Percentiles rank a stretch among this genome's conserved stretches.
phyloP scores from a whole-genome alignment of 1,140 invertebrate species.

The Trichonephila clavata region DNA sequence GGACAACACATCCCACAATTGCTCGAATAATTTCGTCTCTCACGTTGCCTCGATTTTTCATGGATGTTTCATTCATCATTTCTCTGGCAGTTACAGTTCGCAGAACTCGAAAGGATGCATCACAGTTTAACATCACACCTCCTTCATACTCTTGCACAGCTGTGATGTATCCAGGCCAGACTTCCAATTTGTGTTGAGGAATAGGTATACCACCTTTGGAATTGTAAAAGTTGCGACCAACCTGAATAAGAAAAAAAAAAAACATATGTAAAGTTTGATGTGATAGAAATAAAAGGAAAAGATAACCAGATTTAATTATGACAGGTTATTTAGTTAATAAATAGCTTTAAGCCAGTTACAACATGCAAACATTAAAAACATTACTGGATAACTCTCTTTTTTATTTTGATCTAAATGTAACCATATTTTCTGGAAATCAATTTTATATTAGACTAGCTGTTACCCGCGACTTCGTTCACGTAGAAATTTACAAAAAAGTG shows the following conservation, averaged over 20 bases:
- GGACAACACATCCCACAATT: conserved; percentile 87
- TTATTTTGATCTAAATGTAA: too few species aligned
- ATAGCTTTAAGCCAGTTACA: too few species aligned
- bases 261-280: too few species aligned
- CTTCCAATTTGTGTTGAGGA: conserved; percentile 90
- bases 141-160: conserved; percentile 91
- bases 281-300: too few species aligned
- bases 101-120: conserved; percentile 92
- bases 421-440: too few species aligned
- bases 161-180: conserved; percentile 95
- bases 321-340: too few species aligned
- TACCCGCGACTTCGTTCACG: too few species aligned
- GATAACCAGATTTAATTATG: too few species aligned
- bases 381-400: too few species aligned
- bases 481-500: too few species aligned
- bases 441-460: too few species aligned
- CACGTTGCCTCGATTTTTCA: conserved; percentile 81
- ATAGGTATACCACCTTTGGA: conserved; percentile 86
- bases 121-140: conserved; percentile 92
- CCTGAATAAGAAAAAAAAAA: conserved; percentile 79
- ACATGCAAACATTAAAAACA: too few species aligned
- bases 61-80: conserved; percentile 83
- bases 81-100: conserved; percentile 89
- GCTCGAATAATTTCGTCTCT: conserved; percentile 84
- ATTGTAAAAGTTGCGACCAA: conserved; percentile 91